A percentile compares a stretch with the other conserved stretches of the same genome.
Evolutionary conservation across 1,140 invertebrate species (phyloP).

Genomic region (Aphelenchoides avenae): DNA sequence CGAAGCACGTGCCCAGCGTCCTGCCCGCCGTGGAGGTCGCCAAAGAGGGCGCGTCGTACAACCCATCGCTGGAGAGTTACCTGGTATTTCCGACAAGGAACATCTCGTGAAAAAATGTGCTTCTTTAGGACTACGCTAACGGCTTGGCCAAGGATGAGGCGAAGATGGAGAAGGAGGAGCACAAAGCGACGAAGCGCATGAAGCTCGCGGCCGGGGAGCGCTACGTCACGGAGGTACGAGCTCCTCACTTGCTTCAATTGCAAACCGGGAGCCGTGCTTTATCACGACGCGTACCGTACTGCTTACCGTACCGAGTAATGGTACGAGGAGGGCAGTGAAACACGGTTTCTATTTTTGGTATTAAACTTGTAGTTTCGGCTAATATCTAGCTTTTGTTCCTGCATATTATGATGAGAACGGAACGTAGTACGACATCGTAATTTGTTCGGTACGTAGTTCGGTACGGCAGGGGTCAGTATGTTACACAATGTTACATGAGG

Average conservation of each 20-base stretch:
- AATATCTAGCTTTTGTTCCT: too few relatives aligned
- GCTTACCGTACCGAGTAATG: neutral
- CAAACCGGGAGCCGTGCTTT: too few relatives aligned
- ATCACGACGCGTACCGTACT: neutral
- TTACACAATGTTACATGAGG: too few relatives aligned
- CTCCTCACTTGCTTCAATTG: too few relatives aligned
- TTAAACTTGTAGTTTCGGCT: too few relatives aligned
- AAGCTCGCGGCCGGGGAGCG: neutral
- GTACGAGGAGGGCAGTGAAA: neutral
- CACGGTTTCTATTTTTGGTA: too few relatives aligned
- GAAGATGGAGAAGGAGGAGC: slow-evolving; percentile 10
- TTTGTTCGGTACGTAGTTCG: too few relatives aligned
- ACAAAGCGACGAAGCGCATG: slow-evolving; percentile 4
- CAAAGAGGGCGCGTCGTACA: slow-evolving; percentile 31
- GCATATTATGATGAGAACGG: too few relatives aligned
- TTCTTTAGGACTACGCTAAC: slow-evolving; percentile 20
- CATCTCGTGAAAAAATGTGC: neutral
- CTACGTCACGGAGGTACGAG: slow-evolving; percentile 3
- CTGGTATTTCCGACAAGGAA: slow-evolving; percentile 17
- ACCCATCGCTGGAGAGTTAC: slow-evolving; percentile 32
- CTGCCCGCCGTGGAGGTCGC: slow-evolving; percentile 27
- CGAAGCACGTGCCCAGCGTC: slow-evolving; percentile 27
- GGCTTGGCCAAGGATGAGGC: slow-evolving; percentile 26
- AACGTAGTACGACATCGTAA: too few relatives aligned
- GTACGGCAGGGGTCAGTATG: too few relatives aligned